Conservation (phyloP, 2,888 invertebrate species). For the Melieria omissa region DNA sequence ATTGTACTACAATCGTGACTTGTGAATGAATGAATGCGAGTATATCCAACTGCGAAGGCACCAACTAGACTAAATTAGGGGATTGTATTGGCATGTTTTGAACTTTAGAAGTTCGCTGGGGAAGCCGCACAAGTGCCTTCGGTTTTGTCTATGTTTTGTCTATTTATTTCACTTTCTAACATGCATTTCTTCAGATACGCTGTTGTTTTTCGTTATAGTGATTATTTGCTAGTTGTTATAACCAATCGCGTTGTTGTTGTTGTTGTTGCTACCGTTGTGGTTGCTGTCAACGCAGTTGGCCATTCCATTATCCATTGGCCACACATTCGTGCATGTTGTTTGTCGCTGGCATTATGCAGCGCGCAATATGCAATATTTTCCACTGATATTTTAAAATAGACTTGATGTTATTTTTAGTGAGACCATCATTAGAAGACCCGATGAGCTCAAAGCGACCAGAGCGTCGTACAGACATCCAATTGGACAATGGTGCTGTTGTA, state of each 20-base stretch:
- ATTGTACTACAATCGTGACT: too few relatives aligned
- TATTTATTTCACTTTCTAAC: constrained; percentile 40
- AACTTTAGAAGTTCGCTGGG: constrained; percentile 54
- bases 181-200: constrained; percentile 30
- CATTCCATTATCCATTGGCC: too few relatives aligned
- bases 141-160: constrained; percentile 35
- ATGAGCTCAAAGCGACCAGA: too few relatives aligned
- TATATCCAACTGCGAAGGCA: constrained; percentile 46
- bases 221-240: constrained; percentile 1
- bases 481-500: too few relatives aligned
- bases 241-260: constrained; percentile 22
- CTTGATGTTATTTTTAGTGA: too few relatives aligned
- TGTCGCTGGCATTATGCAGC: too few relatives aligned
- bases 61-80: constrained; percentile 62
- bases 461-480: too few relatives aligned
- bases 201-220: constrained; percentile 40
- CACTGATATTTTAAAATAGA: too few relatives aligned
- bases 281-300: neutral
- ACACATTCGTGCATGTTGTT: too few relatives aligned
- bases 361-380: too few relatives aligned
- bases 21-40: too few relatives aligned
- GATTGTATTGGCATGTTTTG: constrained; percentile 56
- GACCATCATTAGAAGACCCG: too few relatives aligned
- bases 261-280: constrained; percentile 20
- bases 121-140: constrained; percentile 58